Evolutionary conservation across 2,797 vertebrate genomes (phyloP), one percentile per base, ranked within the genome.

Genomic region (Chelidonichthys spinosus): DNA sequence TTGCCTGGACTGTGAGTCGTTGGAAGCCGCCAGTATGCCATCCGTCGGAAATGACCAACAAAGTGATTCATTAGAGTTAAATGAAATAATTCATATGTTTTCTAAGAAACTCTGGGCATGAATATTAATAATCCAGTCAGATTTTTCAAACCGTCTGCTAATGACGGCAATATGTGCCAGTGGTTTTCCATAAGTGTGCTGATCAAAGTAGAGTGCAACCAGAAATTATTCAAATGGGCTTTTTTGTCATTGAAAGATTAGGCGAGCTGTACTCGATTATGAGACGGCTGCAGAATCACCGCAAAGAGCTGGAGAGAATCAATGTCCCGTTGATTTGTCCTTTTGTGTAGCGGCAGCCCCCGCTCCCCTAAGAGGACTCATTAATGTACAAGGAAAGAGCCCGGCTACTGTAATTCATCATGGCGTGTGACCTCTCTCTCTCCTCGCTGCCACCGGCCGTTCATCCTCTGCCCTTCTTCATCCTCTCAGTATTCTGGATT

Each of bases 381-480:
- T 90, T 92, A 92, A 90, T 77, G 87, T 87, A 87, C 85, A 79
- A 58, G 87, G 84, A 79, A 84, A 83, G 67, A 84, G 32, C 55
- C 43, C 6, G 42, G 64, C 65, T 76, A 61, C 82, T 75, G 84
- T 91, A 91, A 92, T 92, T 88, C 87, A 90, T 92, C 85, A 81
- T 84, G 89, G 74, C 89, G 55, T 78, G 82, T 91, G 92, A 92
- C 92, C 91, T 88, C 87, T 81, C 91, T 88, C 87, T 81, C 85
- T 78, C 56, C 81, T 74, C 69, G 5, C 62, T 49, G 79, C 87
- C 79, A 75, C 82, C 50, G 88, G 89, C 83, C 84, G 9, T 63
- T 74, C 62, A 13, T 46, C 3, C 11, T n/a, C 47, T 52, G 61
- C 56, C 87, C 89, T 87, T 87, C 85, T 67, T 69, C 87, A 63